These are phyloP conservation scores for Pseudonaja textilis DNA, from an alignment of 2,113 vertebrate genomes.

Conservation along the genomic window DNA sequence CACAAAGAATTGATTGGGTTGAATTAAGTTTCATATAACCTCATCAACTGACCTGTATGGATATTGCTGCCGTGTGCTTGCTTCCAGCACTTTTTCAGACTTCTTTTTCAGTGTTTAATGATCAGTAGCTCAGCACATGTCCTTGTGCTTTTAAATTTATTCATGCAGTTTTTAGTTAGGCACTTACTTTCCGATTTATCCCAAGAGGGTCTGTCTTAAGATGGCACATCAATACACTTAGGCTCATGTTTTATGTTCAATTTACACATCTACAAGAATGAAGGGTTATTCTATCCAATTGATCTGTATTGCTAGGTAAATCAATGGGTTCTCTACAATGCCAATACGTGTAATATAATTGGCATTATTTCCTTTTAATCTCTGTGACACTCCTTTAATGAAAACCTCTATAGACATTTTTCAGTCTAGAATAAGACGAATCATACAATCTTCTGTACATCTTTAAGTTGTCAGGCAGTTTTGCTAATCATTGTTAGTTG, in stretches of 20 bases:
- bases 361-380: constrained; percentile 70
- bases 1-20: constrained; percentile 74
- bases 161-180: constrained; percentile 77
- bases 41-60: constrained; percentile 81
- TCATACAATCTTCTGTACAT: constrained; percentile 75
- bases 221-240: constrained; percentile 86
- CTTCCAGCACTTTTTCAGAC: constrained; percentile 87
- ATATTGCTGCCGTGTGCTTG: constrained; percentile 71
- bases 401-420: constrained; percentile 76
- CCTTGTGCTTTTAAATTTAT: constrained; percentile 73
- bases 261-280: constrained; percentile 63
- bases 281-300: constrained; percentile 59
- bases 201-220: constrained; percentile 77
- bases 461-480: constrained; percentile 82
- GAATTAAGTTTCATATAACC: constrained; percentile 78
- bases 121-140: constrained; percentile 75
- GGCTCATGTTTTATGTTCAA: constrained; percentile 70
- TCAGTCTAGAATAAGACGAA: constrained; percentile 69
- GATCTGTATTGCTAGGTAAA: constrained; percentile 63
- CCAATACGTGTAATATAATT: constrained; percentile 67
- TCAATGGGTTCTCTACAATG: constrained; percentile 67
- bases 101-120: constrained; percentile 82
- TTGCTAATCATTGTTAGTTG: constrained; percentile 82
- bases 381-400: constrained; percentile 68
- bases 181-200: constrained; percentile 67